phyloP scores from a whole-genome alignment of 2,113 vertebrate species.

The Nanorana parkeri region DNA sequence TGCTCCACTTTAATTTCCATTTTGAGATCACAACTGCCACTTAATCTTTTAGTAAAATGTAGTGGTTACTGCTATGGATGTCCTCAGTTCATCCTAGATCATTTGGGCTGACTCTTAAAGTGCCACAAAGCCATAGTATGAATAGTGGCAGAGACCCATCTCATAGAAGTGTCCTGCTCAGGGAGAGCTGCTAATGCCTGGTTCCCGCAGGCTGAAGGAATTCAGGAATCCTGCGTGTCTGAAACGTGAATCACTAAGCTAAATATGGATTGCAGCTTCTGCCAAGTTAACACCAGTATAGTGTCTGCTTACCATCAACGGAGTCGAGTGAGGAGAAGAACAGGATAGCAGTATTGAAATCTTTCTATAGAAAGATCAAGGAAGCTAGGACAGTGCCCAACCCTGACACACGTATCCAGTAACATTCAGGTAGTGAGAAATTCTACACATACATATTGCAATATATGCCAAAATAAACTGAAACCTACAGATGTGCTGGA shows the following conservation, averaged over 20 bases:
- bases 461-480: background rate
- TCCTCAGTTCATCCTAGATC: constrained; percentile 31
- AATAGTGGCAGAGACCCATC: background rate
- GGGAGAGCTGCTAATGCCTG: constrained; percentile 33
- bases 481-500: background rate
- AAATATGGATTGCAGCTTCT: constrained; percentile 43
- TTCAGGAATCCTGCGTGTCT: constrained; percentile 39
- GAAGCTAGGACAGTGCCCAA: background rate
- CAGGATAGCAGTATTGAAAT: background rate
- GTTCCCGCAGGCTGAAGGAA: constrained; percentile 48
- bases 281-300: constrained; percentile 36
- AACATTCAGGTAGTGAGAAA: background rate
- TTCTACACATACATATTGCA: no score
- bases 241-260: constrained; percentile 47
- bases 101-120: background rate
- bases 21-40: background rate
- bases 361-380: background rate
- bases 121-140: background rate
- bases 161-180: background rate
- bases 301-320: constrained; percentile 31
- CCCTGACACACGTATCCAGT: background rate
- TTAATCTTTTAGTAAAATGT: background rate
- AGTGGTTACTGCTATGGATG: background rate
- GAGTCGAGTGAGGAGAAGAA: background rate
- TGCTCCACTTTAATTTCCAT: background rate